Evolutionary conservation across 2,888 invertebrate species (phyloP).

Genomic region (Taenaris catops): DNA sequence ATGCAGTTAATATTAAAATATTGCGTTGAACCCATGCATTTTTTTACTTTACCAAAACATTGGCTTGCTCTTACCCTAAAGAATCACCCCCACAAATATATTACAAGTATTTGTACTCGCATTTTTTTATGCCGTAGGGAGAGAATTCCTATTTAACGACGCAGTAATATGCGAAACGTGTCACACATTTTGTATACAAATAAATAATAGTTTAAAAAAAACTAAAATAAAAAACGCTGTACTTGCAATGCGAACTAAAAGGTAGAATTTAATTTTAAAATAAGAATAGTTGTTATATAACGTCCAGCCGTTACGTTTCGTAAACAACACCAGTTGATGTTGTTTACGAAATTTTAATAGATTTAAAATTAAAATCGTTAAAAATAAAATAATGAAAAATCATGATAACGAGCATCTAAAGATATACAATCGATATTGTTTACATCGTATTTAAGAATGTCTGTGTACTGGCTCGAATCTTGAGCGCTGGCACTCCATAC

Average conservation of each 20-base stretch:
- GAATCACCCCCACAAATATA: conserved; percentile 60
- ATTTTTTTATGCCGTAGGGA: conserved; percentile 47
- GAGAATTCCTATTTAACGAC: conserved; percentile 55
- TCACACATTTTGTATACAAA: conserved; percentile 23
- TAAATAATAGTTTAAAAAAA: neutral
- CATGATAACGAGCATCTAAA: too few relatives aligned
- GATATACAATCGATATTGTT: too few relatives aligned
- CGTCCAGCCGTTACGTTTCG: too few relatives aligned
- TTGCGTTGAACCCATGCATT: conserved; percentile 70
- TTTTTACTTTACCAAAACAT: conserved; percentile 73
- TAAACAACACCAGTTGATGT: too few relatives aligned
- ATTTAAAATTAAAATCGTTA: too few relatives aligned
- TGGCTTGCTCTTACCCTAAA: conserved; percentile 52
- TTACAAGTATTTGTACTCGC: conserved; percentile 75
- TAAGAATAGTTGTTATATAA: too few relatives aligned
- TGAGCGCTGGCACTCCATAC: too few relatives aligned
- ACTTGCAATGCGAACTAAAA: neutral
- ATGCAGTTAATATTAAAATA: conserved; percentile 78
- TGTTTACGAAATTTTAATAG: too few relatives aligned
- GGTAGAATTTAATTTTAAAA: neutral
- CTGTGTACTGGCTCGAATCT: too few relatives aligned
- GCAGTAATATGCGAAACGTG: conserved; percentile 41
- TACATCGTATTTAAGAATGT: too few relatives aligned
- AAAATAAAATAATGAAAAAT: too few relatives aligned
- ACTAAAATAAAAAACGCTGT: too few relatives aligned